Conservation (phyloP, 2,888 invertebrate species). For the Amphipyra tragopoginis region DNA sequence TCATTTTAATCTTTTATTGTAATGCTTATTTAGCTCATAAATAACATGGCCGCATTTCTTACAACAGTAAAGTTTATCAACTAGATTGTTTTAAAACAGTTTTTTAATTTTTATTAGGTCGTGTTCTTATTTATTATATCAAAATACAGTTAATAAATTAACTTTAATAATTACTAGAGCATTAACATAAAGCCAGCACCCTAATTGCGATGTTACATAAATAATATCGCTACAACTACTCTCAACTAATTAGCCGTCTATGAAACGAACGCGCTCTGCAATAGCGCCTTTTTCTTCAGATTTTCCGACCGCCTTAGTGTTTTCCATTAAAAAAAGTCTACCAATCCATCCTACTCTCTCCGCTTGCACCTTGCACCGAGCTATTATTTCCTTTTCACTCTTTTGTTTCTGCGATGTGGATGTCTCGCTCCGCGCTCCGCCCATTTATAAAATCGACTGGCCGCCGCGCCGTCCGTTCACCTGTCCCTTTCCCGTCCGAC, state of each 20-base stretch:
- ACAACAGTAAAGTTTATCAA: constrained; percentile 28
- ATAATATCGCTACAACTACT: constrained; percentile 64
- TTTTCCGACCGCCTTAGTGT: constrained; percentile 84
- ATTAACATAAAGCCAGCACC: constrained; percentile 63
- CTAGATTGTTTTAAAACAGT: constrained; percentile 28
- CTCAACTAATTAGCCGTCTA: constrained; percentile 67
- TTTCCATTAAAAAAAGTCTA: constrained; percentile 75
- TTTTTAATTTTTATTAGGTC: constrained; percentile 44
- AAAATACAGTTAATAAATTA: constrained; percentile 57
- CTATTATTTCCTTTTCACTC: constrained; percentile 87
- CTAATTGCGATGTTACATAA: constrained; percentile 67
- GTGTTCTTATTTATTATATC: constrained; percentile 51
- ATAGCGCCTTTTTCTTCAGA: constrained; percentile 80
- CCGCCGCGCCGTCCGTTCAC: constrained; percentile 82
- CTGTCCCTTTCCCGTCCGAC: constrained; percentile 87
- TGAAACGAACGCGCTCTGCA: constrained; percentile 54
- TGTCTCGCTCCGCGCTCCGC: constrained; percentile 87
- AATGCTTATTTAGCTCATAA: constrained; percentile 4
- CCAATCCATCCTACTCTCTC: constrained; percentile 76
- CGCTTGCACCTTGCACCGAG: constrained; percentile 84
- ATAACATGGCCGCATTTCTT: constrained; percentile 17
- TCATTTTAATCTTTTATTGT: constrained; percentile 11
- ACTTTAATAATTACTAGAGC: constrained; percentile 56
- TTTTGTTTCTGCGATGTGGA: constrained; percentile 85
- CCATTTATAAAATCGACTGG: constrained; percentile 89